Evolutionary conservation across 2,888 invertebrate genomes (phyloP), one percentile per base, ranked within the genome.

Genomic region (Agonopterix subpropinquella): DNA sequence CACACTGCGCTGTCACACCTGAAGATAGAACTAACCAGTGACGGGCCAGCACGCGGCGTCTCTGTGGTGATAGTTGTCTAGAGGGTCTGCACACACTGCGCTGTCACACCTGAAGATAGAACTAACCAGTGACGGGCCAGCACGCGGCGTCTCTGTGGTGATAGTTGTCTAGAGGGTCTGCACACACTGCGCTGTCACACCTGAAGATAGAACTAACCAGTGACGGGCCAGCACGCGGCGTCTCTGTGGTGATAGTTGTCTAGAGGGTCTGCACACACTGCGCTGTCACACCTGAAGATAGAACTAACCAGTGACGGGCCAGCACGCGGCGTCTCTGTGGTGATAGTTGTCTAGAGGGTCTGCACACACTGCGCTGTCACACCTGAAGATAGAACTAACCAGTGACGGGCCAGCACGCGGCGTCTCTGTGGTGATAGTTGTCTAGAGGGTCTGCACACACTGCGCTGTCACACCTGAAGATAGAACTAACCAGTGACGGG

Each of bases 21-120:
- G 43, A 4, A 43, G 8, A 11, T 7, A 8, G 39, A 2, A 50
- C 64, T 61, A 44, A 86, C 86, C 77, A 11, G 63, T 81, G 1
- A 54, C 55, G 0, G 62, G 73, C 85, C 82, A 84, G 51, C 88
- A 88, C 0, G 59, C 41, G 0, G 61, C 77, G 9, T 80, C 79
- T 2, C 75, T 64, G 39, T 62, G 67, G 44, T 89, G 87, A 44
- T 66, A 52, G 0, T 47, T 47, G 0, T 36, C 42, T 0, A 10
- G 2, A 86, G 36, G 0, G 58, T 36, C 0, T 50, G 50, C 0
- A 42, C 28, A 46, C 88, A 89, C 47, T 89, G 88, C 0, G 57
- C 58, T 0, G 67, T 50, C 1, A 79, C 65, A 15, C 7, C 43
- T 7, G 43, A 4, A 43, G 8, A 11, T 7, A 8, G 39, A 2